Percentiles rank a stretch among this genome's conserved stretches.
These are phyloP conservation scores for Hyla sarda DNA, from an alignment of 2,113 vertebrate species.

Conservation along the genomic window DNA sequence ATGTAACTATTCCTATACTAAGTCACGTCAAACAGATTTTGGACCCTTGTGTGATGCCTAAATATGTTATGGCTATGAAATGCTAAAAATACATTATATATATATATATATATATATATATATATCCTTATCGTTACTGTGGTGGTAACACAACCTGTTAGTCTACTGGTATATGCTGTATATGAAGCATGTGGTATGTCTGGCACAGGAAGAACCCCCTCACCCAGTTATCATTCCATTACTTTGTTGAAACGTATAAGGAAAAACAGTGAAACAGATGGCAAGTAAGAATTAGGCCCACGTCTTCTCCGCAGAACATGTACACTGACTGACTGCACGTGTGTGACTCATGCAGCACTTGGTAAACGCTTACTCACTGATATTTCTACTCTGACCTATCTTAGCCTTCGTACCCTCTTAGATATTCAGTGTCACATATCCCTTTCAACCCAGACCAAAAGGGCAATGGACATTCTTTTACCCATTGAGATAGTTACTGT, in stretches of 20 bases:
- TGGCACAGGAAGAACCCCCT: conserved; percentile 5
- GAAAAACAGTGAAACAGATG: conserved; percentile 49
- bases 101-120: neutral
- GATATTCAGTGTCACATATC: neutral
- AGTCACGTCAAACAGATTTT: neutral
- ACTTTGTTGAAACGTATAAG: neutral
- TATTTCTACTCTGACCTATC: neutral
- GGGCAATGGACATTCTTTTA: too few species aligned
- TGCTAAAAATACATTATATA: neutral
- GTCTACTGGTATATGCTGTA: neutral
- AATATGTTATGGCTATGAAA: neutral
- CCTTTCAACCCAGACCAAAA: neutral
- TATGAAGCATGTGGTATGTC: conserved; percentile 1
- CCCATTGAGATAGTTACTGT: neutral
- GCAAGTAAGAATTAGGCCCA: conserved; percentile 27
- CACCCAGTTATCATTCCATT: conserved; percentile 7
- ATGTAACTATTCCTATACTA: neutral
- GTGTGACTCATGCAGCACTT: conserved; percentile 23
- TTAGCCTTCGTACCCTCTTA: neutral
- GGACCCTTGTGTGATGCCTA: neutral
- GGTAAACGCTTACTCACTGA: conserved; percentile 5
- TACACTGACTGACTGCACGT: conserved; percentile 27
- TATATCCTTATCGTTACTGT: neutral
- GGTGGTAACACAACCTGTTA: neutral
- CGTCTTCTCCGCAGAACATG: conserved; percentile 16